Conservation (phyloP, 2,888 invertebrate genomes). For the Gibbula magus region DNA sequence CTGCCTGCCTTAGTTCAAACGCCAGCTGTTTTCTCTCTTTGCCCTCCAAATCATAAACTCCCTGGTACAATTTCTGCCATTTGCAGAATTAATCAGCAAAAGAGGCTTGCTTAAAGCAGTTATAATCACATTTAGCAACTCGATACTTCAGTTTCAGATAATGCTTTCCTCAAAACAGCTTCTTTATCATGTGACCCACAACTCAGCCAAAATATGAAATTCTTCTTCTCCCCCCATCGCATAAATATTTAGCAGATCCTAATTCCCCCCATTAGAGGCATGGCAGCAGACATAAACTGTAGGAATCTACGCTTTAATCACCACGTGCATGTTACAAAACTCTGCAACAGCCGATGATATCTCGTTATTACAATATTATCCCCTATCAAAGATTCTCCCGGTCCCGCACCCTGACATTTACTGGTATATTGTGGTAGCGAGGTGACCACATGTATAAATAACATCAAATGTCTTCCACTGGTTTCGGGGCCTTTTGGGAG, state of each 20-base stretch:
- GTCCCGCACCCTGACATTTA: not conserved
- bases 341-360: no score
- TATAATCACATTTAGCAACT: not conserved
- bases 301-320: no score
- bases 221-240: not conserved
- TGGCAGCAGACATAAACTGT: not conserved
- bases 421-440: not conserved
- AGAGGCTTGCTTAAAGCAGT: not conserved
- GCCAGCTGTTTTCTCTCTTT: conserved; percentile 8
- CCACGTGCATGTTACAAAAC: no score
- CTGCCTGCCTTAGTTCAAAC: not conserved
- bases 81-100: conserved; percentile 6
- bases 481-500: not conserved
- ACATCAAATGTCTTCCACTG: not conserved
- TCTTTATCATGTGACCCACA: not conserved
- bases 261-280: not conserved
- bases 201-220: conserved; percentile 6
- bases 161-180: conserved; percentile 4
- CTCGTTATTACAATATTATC: no score
- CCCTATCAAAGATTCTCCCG: not conserved
- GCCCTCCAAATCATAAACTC: conserved; percentile 9
- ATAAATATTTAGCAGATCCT: conserved; percentile 16
- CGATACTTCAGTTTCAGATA: conserved; percentile 8
- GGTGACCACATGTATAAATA: conserved; percentile 7
- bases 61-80: conserved; percentile 16